These are phyloP conservation scores for Hexactinellida sp. DNA, from an alignment of 37 sponge, comb jelly and placozoan genomes.

Conservation along the genomic window DNA sequence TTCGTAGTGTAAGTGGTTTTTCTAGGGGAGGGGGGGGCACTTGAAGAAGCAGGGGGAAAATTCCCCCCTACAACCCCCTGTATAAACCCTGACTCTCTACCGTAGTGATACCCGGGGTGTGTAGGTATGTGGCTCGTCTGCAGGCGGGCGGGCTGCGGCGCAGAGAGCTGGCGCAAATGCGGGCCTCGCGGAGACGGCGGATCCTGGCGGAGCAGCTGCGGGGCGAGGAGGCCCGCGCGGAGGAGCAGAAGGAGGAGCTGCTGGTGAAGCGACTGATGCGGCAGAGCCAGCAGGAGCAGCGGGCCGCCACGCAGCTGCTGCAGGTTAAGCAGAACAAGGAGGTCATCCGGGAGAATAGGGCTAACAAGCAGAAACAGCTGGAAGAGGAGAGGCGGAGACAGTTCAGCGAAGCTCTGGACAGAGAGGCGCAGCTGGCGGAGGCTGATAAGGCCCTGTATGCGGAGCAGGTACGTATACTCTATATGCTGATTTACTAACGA, in stretches of 20 bases:
- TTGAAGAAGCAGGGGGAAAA: too few relatives aligned
- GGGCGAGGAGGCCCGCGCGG: background rate
- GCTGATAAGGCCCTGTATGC: conserved; percentile 11
- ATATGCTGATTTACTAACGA: too few relatives aligned
- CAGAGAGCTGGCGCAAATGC: background rate
- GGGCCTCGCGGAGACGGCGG: background rate
- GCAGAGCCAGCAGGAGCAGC: conserved; percentile 80
- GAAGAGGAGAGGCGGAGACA: conserved; percentile 54
- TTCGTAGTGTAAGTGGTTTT: too few relatives aligned
- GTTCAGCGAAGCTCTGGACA: conserved; percentile 64
- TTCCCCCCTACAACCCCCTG: too few relatives aligned
- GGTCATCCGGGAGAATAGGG: conserved; percentile 59
- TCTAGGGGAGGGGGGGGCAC: too few relatives aligned
- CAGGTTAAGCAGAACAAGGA: conserved; percentile 77
- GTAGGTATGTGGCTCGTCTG: background rate
- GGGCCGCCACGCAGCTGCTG: conserved; percentile 83
- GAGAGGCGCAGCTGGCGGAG: conserved; percentile 33
- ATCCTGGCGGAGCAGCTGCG: background rate
- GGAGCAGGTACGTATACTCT: background rate
- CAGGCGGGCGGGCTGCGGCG: background rate
- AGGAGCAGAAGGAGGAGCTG: conserved; percentile 45
- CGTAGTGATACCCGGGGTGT: background rate
- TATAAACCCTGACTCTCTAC: background rate
- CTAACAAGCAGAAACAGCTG: conserved; percentile 57
- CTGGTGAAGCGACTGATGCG: conserved; percentile 69